Base-by-base conservation (phyloP, 2,888 invertebrate genomes). In the Laspeyria flexula region DNA sequence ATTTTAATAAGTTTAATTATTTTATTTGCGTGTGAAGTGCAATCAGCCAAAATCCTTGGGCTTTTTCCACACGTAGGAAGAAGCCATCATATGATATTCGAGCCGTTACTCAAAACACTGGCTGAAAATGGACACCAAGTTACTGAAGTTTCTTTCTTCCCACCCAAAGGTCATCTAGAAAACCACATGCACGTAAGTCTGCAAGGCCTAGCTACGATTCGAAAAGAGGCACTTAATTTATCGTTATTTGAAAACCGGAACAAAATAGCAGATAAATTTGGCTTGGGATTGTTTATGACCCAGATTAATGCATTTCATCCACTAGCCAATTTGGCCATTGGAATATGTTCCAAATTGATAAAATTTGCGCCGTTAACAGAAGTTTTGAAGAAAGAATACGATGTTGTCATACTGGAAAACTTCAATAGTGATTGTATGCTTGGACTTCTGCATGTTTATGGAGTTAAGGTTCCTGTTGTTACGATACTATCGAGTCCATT, bases 391-490 rank as follows among this genome's bases (percentile, higher is more conserved):
- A 77, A 78, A 27, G 82, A 89, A n/a, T 96, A 95, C 61, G 96
- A 96, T 71, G 69, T 95, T 9, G 79, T 95, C 7, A 74, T 95
- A 6, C 87, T 93, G 15, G 95, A 95, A 74, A 90, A 93, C 56
- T 95, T 95, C 60, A 94, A 93, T 60, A 93, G 94, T 25, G 95
- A 95, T 62, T 95, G 95, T 51, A 93, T 94, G 79, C 76, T 95
- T 39, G 95, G 94, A 0, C 79, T 95, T 43, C 90, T 92, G 0
- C 90, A 95, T 73, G 73, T 93, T 18, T 87, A 95, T 60, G 83
- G 81, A 0, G 61, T 85, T 47, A 85, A 92, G 43, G 91, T 93
- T 3, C 95, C 95, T 0, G 82, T 93, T 1, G 82, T 95, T 6
- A 93, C 91, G 0, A 58, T 94, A 18, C 89, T 93, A 41, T 94